Percentiles rank a stretch among this genome's conserved stretches.
phyloP scores from a whole-genome alignment of 2,113 vertebrate species.

The Vulpes lagopus region DNA sequence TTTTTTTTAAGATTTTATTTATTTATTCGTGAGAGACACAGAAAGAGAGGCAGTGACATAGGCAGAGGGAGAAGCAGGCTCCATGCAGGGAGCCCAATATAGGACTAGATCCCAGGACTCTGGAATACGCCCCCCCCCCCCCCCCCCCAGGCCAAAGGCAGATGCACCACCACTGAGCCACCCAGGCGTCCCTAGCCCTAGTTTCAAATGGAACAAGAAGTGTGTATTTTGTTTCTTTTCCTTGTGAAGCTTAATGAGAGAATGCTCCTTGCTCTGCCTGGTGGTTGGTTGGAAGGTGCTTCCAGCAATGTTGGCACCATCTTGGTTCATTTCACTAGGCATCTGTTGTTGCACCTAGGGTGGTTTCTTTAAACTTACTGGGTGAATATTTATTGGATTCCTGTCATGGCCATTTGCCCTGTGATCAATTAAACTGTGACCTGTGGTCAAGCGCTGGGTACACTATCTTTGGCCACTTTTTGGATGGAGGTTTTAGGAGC shows the following conservation, averaged over 20 bases:
- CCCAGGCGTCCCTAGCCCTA: neutral
- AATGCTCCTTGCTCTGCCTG: fast-evolving
- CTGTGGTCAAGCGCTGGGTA: too few species aligned
- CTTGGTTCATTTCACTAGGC: neutral
- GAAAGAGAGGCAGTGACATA: too few species aligned
- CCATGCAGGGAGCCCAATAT: too few species aligned
- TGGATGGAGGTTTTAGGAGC: neutral
- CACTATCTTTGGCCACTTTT: neutral
- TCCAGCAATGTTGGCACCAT: fast-evolving
- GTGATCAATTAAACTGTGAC: neutral
- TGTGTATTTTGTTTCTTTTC: neutral
- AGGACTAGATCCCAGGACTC: too few species aligned
- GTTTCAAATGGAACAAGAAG: neutral
- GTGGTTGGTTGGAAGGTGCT: fast-evolving
- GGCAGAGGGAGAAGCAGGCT: too few species aligned
- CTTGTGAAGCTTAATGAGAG: neutral
- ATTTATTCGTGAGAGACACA: too few species aligned
- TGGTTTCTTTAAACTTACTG: fast-evolving
- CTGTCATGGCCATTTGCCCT: fast-evolving
- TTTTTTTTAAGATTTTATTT: too few species aligned
- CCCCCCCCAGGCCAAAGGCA: too few species aligned
- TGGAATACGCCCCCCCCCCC: too few species aligned
- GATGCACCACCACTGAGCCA: too few species aligned
- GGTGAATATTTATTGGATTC: neutral
- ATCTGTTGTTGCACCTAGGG: neutral